Evolutionary conservation across 1,140 invertebrate species (phyloP).

Genomic region (Oncopeltus fasciatus): DNA sequence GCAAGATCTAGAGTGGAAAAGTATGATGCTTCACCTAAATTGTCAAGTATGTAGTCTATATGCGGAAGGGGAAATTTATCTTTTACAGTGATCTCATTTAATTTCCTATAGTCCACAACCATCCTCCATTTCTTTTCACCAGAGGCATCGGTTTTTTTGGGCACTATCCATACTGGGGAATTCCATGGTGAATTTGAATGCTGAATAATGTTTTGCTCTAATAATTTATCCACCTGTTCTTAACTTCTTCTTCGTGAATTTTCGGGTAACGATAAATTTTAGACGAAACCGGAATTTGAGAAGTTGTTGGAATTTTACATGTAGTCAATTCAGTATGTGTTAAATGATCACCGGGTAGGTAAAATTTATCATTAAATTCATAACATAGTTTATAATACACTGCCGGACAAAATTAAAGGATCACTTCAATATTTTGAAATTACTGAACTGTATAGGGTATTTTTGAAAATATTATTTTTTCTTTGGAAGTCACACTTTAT

Average conservation of each 20-base stretch:
- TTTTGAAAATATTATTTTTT: no score
- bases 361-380: no score
- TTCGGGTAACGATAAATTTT: no score
- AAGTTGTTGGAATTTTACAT: not conserved
- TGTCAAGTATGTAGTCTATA: conserved; percentile 2
- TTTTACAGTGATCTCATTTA: not conserved
- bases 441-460: no score
- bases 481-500: no score
- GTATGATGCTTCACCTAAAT: conserved; percentile 11
- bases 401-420: no score
- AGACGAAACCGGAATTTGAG: conserved; percentile 13
- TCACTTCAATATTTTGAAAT: no score
- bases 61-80: not conserved
- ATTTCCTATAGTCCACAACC: conserved; percentile 22
- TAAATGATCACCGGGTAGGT: no score
- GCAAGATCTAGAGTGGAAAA: conserved; percentile 23
- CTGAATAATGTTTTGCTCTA: conserved; percentile 17
- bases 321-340: not conserved
- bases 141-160: conserved; percentile 21
- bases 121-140: conserved; percentile 21
- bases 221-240: conserved; percentile 24
- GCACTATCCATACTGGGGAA: conserved; percentile 19
- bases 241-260: no score
- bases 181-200: conserved; percentile 16
- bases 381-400: no score